phyloP scores from a whole-genome alignment of 2,888 invertebrate genomes.

The Acronicta aceris region DNA sequence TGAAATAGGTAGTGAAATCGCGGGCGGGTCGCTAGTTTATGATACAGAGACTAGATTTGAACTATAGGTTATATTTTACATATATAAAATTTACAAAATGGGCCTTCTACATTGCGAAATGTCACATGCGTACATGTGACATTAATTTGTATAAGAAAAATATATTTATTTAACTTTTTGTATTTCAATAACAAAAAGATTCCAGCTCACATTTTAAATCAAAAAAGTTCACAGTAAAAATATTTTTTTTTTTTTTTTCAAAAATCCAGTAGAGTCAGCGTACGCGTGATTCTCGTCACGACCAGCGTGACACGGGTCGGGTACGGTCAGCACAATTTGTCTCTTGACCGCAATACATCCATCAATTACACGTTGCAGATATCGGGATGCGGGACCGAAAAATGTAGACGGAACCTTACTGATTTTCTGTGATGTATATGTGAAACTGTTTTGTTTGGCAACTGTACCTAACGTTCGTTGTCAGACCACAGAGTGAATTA shows the following conservation, averaged over 20 bases:
- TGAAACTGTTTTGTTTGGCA: conserved; percentile 40
- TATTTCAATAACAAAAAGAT: too few relatives aligned
- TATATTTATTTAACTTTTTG: too few relatives aligned
- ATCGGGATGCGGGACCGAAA: conserved; percentile 55
- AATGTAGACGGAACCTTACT: conserved; percentile 42
- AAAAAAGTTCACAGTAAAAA: background rate
- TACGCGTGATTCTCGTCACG: conserved; percentile 64
- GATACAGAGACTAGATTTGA: too few relatives aligned
- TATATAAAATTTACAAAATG: too few relatives aligned
- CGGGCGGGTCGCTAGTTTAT: too few relatives aligned
- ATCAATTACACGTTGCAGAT: conserved; percentile 70
- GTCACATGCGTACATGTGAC: too few relatives aligned
- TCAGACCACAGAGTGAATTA: conserved; percentile 8
- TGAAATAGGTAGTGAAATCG: too few relatives aligned
- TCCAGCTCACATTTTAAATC: too few relatives aligned
- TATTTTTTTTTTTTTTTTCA: background rate
- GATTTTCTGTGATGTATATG: conserved; percentile 50
- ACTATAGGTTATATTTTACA: too few relatives aligned
- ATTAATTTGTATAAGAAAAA: too few relatives aligned
- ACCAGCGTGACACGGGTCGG: conserved; percentile 69
- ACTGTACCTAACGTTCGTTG: conserved; percentile 1
- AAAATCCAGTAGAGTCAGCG: conserved; percentile 47
- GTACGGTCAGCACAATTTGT: conserved; percentile 72
- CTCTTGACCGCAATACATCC: conserved; percentile 68
- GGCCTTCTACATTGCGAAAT: too few relatives aligned